Evolutionary conservation across 2,888 invertebrate genomes (phyloP), one percentile per base, ranked within the genome.

Genomic region (Troides aeacus): DNA sequence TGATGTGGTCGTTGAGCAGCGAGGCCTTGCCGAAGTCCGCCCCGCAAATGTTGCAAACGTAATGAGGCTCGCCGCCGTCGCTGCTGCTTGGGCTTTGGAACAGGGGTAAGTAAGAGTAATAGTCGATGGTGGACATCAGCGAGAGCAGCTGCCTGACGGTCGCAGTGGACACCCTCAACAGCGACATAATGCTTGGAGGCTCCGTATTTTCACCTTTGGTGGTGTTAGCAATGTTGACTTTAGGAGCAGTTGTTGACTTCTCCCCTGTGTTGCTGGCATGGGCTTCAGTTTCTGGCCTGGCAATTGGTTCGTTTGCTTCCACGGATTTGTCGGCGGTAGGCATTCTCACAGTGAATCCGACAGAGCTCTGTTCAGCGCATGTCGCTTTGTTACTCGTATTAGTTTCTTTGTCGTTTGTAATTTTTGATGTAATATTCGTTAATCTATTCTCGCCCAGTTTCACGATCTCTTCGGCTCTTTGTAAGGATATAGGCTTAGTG

Each of bases 181-280:
- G 74, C 2, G 84, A 82, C 0, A 84, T 65, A 17, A 90, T 73
- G 15, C 89, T 84, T 0, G 90, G 68, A 10, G 90, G 90, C 64
- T 91, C 92, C 5, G 91, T 91, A 68, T 91, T 91, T n/a, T 89
- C 86, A 4, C 87, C 89, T 69, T 86, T 86, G 0, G 86, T 83
- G 21, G 10, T n/a, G 59, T 36, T 71, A 66, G n/a, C 46, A 15
- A 57, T 4, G 7, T 58, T 65, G 17, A 50, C 56, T 61, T 71
- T 64, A 6, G 68, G 67, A 36, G 66, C 59, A 21, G 36, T 62
- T 4, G 76, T 21, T 12, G 58, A 6, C 2, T 56, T 73, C 59
- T 79, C 78, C 71, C 81, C 75, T 4, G 77, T 64, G n/a, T 71
- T 64, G 36, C 71, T 70, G 17, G 68, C 71, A 62, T 65, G 66